Conservation (phyloP, 2,113 vertebrate genomes). For the human region DNA sequence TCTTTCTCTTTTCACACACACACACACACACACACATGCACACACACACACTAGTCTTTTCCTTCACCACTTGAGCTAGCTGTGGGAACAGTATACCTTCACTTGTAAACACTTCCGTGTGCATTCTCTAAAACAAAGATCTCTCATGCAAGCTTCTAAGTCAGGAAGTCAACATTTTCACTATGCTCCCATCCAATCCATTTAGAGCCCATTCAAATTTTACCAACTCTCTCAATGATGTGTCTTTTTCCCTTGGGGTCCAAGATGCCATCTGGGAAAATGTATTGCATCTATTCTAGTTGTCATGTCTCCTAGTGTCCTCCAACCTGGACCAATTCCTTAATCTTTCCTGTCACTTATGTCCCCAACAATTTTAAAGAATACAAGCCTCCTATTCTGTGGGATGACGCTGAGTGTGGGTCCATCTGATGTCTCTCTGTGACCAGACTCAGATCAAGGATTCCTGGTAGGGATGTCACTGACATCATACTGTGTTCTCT, state of each 20-base stretch:
- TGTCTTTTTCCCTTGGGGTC: neutral
- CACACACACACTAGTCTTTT: neutral
- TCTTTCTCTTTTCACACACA: no score
- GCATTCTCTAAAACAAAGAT: neutral
- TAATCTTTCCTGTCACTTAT: neutral
- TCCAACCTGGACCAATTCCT: neutral
- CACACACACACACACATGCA: rapidly evolving
- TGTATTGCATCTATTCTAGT: neutral
- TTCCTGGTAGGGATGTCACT: no score
- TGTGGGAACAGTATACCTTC: rapidly evolving
- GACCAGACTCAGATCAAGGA: rapidly evolving
- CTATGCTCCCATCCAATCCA: neutral
- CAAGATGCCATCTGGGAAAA: neutral
- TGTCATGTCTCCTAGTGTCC: neutral
- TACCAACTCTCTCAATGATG: neutral
- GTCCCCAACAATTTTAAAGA: neutral
- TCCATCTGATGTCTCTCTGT: neutral
- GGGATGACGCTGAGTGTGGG: neutral
- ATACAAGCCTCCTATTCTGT: neutral
- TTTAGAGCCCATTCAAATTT: neutral
- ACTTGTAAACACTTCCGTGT: neutral
- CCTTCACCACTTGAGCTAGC: neutral
- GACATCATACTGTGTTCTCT: neutral
- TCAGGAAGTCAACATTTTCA: neutral
- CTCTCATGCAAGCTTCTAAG: neutral